phyloP scores from a whole-genome alignment of 2,888 invertebrate species.

The Charanyca ferruginea region DNA sequence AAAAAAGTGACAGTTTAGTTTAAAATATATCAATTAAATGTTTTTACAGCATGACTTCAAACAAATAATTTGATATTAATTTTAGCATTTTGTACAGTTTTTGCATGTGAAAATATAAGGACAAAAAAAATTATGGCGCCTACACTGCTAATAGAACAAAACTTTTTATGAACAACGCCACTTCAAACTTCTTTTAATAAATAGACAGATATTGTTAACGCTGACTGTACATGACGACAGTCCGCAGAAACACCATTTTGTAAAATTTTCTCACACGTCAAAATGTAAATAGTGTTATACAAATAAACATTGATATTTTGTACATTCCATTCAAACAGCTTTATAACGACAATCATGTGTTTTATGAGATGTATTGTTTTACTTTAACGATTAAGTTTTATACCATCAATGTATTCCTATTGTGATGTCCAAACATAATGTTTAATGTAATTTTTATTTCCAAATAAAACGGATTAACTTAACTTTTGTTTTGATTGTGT shows the following conservation, averaged over 20 bases:
- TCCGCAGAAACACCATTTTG: not conserved
- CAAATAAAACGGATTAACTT: constrained; percentile 73
- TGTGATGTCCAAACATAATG: constrained; percentile 75
- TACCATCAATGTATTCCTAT: constrained; percentile 73
- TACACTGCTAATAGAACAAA: too few species aligned
- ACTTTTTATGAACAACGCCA: too few species aligned
- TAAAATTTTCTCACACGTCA: constrained; percentile 7
- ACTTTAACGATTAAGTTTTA: constrained; percentile 68
- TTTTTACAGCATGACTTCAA: not conserved
- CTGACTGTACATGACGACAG: constrained; percentile 11
- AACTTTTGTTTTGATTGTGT: constrained; percentile 20
- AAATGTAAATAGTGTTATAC: constrained; percentile 37
- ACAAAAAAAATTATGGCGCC: not conserved
- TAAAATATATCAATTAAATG: too few species aligned
- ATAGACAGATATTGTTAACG: constrained; percentile 10
- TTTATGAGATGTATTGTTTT: constrained; percentile 56
- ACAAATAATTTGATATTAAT: constrained; percentile 15
- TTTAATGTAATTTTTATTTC: constrained; percentile 76
- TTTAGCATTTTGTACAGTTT: constrained; percentile 8
- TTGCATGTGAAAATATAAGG: constrained; percentile 8
- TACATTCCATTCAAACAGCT: constrained; percentile 60
- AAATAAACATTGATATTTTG: constrained; percentile 27
- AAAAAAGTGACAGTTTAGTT: not conserved
- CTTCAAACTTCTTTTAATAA: too few species aligned
- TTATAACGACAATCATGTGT: constrained; percentile 46